Evolutionary conservation across 2,113 vertebrate species (phyloP), one percentile per base, ranked within the genome.

Genomic region (Daubentonia madagascariensis): DNA sequence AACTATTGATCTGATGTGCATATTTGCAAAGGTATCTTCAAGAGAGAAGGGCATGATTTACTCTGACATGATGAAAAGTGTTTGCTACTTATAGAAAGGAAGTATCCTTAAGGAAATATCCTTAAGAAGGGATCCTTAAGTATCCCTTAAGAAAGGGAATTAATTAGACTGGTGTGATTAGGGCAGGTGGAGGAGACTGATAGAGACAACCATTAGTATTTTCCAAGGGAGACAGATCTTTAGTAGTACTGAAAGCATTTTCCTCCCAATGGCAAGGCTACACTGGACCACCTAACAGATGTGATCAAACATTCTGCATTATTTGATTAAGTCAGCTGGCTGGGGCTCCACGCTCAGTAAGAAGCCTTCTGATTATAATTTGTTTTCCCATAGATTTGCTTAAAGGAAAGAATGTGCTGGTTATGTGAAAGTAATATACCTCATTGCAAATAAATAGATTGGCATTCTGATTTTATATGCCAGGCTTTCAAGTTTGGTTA

Each of bases 401-500:
- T 48, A 89, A 94, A 87, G 28, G 35, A 63, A 90, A 85, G 50
- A 86, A 57, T 43, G 40, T 84, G 5, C 63, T 93, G 12, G 1
- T 72, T 87, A 83, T 65, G 17, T 73, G 79, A 91, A 37, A 96
- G 32, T 76, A 43, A 78, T 87, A 18, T 50, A 83, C n/a, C 50
- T 96, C 28, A 48, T 9, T 79, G 11, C 52, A 68, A 94, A 70
- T 85, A 63, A 94, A 67, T 68, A 86, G 50, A 85, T 17, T 65
- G 78, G n/a, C 59, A 48, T 91, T 93, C 61, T 96, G 83, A 91
- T 67, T 94, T 97, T 81, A 72, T 80, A 63, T 30, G 20, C 35
- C 61, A 91, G 48, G 23, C 10, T 94, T 85, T 84, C 17, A 76
- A 91, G 32, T 61, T 84, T 87, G 54, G 78, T 92, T 89, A 43